Evolutionary conservation across 1,140 invertebrate species (phyloP), one percentile per base, ranked within the genome.

Genomic region (Geopemphigus sp.): DNA sequence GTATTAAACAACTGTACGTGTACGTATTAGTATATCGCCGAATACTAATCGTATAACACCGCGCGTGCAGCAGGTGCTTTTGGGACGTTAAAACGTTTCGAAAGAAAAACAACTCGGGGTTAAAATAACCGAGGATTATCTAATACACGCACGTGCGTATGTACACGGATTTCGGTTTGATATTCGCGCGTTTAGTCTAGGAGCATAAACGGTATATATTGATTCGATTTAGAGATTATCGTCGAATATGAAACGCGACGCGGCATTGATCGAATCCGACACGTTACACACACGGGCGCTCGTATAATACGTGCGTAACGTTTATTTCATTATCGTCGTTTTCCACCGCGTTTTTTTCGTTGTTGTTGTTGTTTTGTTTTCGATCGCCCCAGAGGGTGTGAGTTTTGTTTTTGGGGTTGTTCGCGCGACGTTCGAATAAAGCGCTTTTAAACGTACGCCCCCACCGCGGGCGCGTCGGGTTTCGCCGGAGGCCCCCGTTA

Each of bases 271-370:
- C 53, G 70, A 57, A 57, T 57, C 70, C 54, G 72, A 74, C 72
- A 74, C 32, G 32, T 39, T 8, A 8, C 8, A 8, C 32, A 39
- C 32, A 39, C 3, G 22, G 24, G 1, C 15, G 5, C 45, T 10
- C 53, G 61, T 73, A 54, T 3, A 29, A 29, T 19, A 32, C 15
- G 32, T 53, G 19, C 22, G 68, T 54, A 59, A 39, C 59, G 54
- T 45, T 57, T 74, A 74, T 74, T 74, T 57, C 72, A 74, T 74
- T 74, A 74, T 74, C 72, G 56, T 39, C 39, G 39, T 74, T 74
- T 45, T 68, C 68, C n/a, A n/a, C n/a, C n/a, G n/a, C n/a, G n/a
- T 54, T 19, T 53, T 54, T 70, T 50, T 50, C 4, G 4, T 14
- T 50, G 8, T 50, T 50, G 5, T 45, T n/a, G n/a, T 45, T 45